Percentiles rank a stretch among this genome's conserved stretches.
Conservation (phyloP, 2,797 vertebrate genomes). For the Rhincodon typus region DNA sequence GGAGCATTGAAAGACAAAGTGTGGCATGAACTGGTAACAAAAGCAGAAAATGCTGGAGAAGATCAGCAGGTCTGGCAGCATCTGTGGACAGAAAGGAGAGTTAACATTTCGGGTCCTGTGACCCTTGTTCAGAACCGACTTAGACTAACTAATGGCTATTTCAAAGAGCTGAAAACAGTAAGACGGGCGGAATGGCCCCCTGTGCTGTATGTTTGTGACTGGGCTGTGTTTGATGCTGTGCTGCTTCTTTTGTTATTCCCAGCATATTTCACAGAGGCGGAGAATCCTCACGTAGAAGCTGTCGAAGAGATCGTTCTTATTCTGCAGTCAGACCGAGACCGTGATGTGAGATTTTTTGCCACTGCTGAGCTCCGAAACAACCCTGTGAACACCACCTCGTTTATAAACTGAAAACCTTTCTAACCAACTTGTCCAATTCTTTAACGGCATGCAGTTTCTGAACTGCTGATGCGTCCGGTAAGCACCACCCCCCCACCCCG, state of each 20-base stretch:
- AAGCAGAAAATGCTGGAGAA: too few species aligned
- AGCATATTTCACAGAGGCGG: constrained; percentile 80
- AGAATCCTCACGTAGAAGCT: constrained; percentile 76
- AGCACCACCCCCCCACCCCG: neutral
- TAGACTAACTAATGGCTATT: too few species aligned
- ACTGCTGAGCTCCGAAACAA: constrained; percentile 67
- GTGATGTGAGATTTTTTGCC: constrained; percentile 81
- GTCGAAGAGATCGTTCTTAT: constrained; percentile 74
- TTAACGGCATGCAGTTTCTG: neutral
- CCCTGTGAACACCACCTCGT: constrained; percentile 59
- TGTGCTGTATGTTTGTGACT: neutral
- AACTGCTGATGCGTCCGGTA: neutral
- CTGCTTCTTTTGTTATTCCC: constrained; percentile 38
- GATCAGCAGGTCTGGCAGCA: too few species aligned
- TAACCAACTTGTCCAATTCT: constrained; percentile 9
- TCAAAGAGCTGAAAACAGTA: too few species aligned
- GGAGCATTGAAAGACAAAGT: neutral
- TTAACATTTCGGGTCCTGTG: too few species aligned
- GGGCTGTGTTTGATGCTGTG: neutral
- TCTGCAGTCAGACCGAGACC: constrained; percentile 77
- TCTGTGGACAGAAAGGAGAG: too few species aligned
- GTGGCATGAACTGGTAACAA: too few species aligned
- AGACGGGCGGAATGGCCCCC: neutral
- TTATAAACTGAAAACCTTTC: constrained; percentile 53
- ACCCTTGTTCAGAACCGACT: too few species aligned